Evolutionary conservation across 2,888 invertebrate species (phyloP).

Genomic region (Drosophila buzzatii): DNA sequence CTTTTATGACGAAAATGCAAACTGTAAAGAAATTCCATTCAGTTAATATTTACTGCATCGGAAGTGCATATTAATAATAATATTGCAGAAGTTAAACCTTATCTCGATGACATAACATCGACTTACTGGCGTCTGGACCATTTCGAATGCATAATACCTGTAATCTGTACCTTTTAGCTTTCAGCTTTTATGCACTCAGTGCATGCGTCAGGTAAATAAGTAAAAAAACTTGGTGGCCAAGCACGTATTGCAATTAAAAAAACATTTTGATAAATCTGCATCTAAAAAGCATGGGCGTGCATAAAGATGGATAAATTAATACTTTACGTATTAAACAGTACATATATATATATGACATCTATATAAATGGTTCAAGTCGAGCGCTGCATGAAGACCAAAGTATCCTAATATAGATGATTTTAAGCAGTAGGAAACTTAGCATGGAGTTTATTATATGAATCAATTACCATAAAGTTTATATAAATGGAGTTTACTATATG

Average conservation of each 20-base stretch:
- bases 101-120: constrained; percentile 9
- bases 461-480: no score
- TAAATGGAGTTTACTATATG: no score
- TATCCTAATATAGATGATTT: not conserved
- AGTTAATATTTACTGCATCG: not conserved
- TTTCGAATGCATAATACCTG: constrained; percentile 4
- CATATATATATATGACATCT: not conserved
- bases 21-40: not conserved
- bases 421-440: not conserved
- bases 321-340: not conserved
- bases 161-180: constrained; percentile 2
- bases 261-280: constrained; percentile 4
- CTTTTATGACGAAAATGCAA: not conserved
- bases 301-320: constrained; percentile 7
- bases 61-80: not conserved
- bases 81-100: not conserved
- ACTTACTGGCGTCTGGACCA: constrained; percentile 16
- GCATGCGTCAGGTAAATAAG: constrained; percentile 10
- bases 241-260: constrained; percentile 16
- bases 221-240: constrained; percentile 4
- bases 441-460: not conserved
- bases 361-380: no score
- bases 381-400: no score
- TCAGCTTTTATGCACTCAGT: constrained; percentile 5
- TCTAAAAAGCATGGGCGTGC: constrained; percentile 1